Conservation (phyloP, 2,113 vertebrate genomes). For the Ceyx margarethae region DNA sequence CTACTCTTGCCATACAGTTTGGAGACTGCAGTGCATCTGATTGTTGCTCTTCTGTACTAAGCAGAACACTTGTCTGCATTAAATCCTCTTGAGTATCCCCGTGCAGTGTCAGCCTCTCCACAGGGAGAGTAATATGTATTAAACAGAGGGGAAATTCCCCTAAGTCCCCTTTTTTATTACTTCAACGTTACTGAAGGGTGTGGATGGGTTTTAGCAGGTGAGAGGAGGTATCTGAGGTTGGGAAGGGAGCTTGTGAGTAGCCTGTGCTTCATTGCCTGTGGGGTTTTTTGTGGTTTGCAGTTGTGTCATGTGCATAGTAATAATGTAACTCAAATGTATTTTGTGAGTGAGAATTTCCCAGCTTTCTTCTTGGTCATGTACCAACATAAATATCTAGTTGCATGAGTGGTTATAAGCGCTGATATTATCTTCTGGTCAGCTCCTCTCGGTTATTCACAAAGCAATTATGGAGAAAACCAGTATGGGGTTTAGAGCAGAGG, state of each 20-base stretch:
- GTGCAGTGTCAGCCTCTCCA: not conserved
- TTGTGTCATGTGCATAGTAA: not conserved
- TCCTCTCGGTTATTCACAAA: not conserved
- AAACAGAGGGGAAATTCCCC: not conserved
- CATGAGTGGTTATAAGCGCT: not conserved
- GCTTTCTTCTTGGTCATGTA: not conserved
- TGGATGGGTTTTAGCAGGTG: not conserved
- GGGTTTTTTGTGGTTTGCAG: not conserved
- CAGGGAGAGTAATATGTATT: not conserved
- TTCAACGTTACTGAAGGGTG: not conserved
- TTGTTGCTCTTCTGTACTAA: not conserved
- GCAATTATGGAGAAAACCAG: not conserved
- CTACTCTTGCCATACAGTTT: not conserved
- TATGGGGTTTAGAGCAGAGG: not conserved
- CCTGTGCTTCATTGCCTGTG: not conserved
- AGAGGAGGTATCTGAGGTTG: not conserved
- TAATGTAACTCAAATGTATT: not conserved
- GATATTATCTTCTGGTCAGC: not conserved
- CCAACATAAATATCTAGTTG: not conserved
- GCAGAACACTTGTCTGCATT: not conserved
- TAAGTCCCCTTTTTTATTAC: not conserved
- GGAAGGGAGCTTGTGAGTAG: not conserved
- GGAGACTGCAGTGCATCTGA: not conserved
- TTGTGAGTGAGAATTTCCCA: conserved; percentile 19
- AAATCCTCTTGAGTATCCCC: not conserved